phyloP scores from a whole-genome alignment of 2,888 invertebrate species.

The Lasioglossum villosulum region DNA sequence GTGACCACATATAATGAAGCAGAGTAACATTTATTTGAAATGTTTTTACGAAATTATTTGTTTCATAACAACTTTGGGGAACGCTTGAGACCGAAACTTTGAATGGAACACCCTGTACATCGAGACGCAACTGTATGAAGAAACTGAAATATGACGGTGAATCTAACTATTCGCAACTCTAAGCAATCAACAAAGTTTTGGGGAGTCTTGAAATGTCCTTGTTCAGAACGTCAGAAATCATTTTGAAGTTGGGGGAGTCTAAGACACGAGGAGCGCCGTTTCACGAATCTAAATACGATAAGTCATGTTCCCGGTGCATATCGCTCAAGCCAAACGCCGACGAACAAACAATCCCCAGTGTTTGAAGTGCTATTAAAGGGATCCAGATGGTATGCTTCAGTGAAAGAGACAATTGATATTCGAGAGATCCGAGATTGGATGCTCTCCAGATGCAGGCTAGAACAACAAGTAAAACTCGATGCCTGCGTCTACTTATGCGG shows the following conservation, averaged over 20 bases:
- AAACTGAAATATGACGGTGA: no score
- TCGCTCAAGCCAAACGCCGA: conserved; percentile 34
- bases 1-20: no score
- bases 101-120: no score
- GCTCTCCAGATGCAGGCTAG: conserved; percentile 56
- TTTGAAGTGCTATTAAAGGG: conserved; percentile 56
- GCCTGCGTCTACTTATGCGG: conserved; percentile 52
- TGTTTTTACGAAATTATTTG: no score
- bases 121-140: no score
- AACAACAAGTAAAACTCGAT: conserved; percentile 62
- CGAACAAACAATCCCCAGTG: conserved; percentile 59
- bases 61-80: no score
- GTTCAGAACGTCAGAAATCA: background rate
- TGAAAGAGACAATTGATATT: conserved; percentile 60
- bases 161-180: background rate
- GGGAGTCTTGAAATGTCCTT: background rate
- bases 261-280: background rate
- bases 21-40: no score
- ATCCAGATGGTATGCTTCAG: conserved; percentile 61
- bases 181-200: background rate
- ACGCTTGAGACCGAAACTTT: no score
- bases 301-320: conserved; percentile 9
- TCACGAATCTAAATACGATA: background rate
- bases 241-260: background rate
- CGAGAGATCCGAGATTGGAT: conserved; percentile 61